Base-by-base conservation (phyloP, 1,140 invertebrate genomes). In the Drosophila sp. region DNA sequence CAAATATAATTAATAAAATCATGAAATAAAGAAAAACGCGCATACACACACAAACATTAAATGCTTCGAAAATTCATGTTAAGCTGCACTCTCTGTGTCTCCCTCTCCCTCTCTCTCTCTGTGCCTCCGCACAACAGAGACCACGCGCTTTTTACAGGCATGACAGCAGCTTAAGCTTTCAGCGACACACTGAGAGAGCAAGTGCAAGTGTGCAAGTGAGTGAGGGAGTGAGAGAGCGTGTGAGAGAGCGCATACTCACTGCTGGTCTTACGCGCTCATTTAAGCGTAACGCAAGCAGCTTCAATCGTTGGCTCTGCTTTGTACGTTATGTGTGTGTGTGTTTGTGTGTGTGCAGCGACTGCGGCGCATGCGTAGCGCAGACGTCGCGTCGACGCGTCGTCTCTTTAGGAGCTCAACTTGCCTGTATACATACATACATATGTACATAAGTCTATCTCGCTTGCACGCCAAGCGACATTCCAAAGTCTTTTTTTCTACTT, bases 181-280 rank as follows among this genome's bases (percentile, higher is more conserved):
- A 16, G n/a, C n/a, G n/a, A n/a, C n/a, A n/a, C n/a, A n/a, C n/a
- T n/a, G n/a, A n/a, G 40, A 38, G 36, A 38, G 36, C 36, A 38
- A 13, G 7, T 43, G 7, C 14, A 43, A 36, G 4, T 11, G 34
- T 11, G 34, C 4, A 4, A 9, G 34, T 7, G 34, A 36, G 34
- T 11, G 25, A 29, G 50, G 1, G 29, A 7, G 25, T 7, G 27
- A 16, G 14, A 9, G 32, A 21, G 57, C 57, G 48, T 54, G 32
- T n/a, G 51, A 48, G 34, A 64, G 32, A 43, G 45, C 36, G 18
- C 46, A 46, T 13, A 4, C 40, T 29, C 57, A 53, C 82, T 89
- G 61, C 83, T 89, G 79, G 84, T 80, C 58, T 89, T 87, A 87
- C 83, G 80, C 80, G 82, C 75, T 87, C 78, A 87, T 89, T 89